Base-by-base conservation (phyloP, 2,888 invertebrate species). In the Cryptops parisi region DNA sequence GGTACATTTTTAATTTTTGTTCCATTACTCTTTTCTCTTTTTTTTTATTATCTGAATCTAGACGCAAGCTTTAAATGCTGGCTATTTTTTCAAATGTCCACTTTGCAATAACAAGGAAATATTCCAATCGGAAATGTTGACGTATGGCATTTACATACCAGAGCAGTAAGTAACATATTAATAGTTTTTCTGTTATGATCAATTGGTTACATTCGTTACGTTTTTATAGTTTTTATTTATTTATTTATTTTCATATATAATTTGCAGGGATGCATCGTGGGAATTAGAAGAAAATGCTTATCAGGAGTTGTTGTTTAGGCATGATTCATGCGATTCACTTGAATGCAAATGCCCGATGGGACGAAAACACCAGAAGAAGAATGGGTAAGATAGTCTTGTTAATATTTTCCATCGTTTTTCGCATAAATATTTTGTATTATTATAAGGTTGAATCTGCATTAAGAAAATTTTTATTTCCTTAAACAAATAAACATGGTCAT, bases 61-160 rank as follows among this genome's bases (percentile, higher is more conserved):
- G 80, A 73, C 74, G 52, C 77, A 83, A 69, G 84, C 87, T 0
- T 65, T 78, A 4, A 81, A 76, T 59, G 79, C 86, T 0, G 89
- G 88, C 0, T 83, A 87, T 61, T 86, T 82, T 64, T 78, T 87
- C 59, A 87, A 84, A 63, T 89, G 89, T 64, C 88, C 89, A 0
- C 68, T 85, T 0, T 89, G 73, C 60, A 87, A 86, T 61, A 79
- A 84, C 63, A 77, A 76, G 47, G 72, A 76, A 0, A 65, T 67
- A 2, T 86, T 85, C 68, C 74, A 77, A 53, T 62, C 71, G 0
- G 76, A 78, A 0, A 78, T 81, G 65, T 64, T 79, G 19, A 65
- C 71, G 0, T 76, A 75, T 64, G 88, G 89, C 1, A 81, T 87
- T 57, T 84, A 79, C 55, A 78, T 89, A 43, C 88, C 88, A 0